Base-by-base conservation (phyloP, 2,888 invertebrate genomes). In the Exocentrus adspersus region DNA sequence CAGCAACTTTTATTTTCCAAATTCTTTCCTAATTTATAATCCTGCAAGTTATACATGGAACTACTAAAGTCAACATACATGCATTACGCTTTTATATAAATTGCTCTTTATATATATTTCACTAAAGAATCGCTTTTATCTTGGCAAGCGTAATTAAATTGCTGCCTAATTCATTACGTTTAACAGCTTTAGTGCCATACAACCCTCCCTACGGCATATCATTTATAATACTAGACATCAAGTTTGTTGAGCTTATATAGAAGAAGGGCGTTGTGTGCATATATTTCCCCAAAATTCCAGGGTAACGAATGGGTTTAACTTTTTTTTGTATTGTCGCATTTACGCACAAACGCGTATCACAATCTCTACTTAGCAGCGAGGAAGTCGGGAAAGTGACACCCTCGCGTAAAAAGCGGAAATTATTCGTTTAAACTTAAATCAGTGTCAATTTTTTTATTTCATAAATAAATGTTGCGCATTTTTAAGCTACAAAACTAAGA, bases 211-310 rank as follows among this genome's bases (percentile, higher is more conserved):
- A 17, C 28, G 57, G 32, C 32, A 46, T 57, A 32, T 45, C 56
- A 56, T 56, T 56, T 57, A 57, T 57, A 30, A 57, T 57, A 46
- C 32, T n/a, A 57, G 57, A 57, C 46, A 57, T 57, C 57, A 57
- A 57, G 46, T 57, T 45, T 46, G 57, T 46, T 56, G 46, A 45
- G 30, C 30, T 32, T 32, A 12, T 57, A 30, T 32, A 57, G 46
- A 32, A 28, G 57, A 19, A 45, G 12, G 10, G 17, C 17, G 45
- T 57, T 46, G 30, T 46, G 57, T 57, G 57, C 20, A 28, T 46
- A 45, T 45, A 57, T 46, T 46, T 46, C 20, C 17, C 45, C 12
- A 12, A n/a, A 57, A 57, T 57, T 45, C 32, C 46, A 19, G 57
- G 6, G 32, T 57, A 57, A 12, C 10, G 28, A 57, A 46, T 57